These are phyloP conservation scores for Limanda limanda DNA, from an alignment of 2,113 vertebrate species.

Conservation along the genomic window DNA sequence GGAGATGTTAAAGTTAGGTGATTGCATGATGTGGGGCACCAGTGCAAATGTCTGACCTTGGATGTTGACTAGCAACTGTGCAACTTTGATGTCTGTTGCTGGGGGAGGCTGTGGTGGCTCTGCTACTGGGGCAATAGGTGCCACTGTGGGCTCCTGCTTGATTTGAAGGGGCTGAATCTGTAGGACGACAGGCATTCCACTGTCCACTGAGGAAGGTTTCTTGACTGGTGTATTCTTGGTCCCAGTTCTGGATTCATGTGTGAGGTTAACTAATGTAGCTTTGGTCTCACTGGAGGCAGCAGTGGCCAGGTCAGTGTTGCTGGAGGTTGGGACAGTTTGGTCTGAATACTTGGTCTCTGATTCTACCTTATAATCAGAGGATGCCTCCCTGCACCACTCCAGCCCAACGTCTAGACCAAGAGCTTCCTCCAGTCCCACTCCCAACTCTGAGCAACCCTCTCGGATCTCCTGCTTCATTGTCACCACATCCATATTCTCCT, in stretches of 20 bases:
- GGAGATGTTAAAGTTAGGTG: slow-evolving; percentile 84
- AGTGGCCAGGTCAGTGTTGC: slow-evolving; percentile 36
- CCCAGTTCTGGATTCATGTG: slow-evolving; percentile 16
- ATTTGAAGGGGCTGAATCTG: slow-evolving; percentile 91
- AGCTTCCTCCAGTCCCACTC: slow-evolving; percentile 79
- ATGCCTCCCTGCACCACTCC: slow-evolving; percentile 79
- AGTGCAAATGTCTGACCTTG: slow-evolving; percentile 95
- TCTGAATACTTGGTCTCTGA: slow-evolving; percentile 77
- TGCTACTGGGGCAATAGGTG: slow-evolving; percentile 62
- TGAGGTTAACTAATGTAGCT: slow-evolving; percentile 55
- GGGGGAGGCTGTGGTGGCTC: slow-evolving; percentile 71
- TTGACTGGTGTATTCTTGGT: slow-evolving; percentile 68
- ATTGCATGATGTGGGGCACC: slow-evolving; percentile 90
- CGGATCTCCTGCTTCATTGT: slow-evolving; percentile 83
- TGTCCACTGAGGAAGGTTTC: slow-evolving; percentile 73
- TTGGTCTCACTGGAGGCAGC: slow-evolving; percentile 76
- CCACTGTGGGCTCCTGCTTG: slow-evolving; percentile 84
- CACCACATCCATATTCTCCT: slow-evolving; percentile 93
- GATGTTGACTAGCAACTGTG: slow-evolving; percentile 93
- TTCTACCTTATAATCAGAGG: slow-evolving; percentile 40
- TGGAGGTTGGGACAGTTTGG: slow-evolving; percentile 75
- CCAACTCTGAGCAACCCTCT: slow-evolving; percentile 69
- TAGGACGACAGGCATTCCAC: slow-evolving; percentile 85
- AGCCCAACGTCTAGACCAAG: slow-evolving; percentile 82
- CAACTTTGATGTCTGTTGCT: slow-evolving; percentile 87